A percentile compares a stretch with the other conserved stretches of the same genome.
phyloP scores from a whole-genome alignment of 2,888 invertebrate genomes.

The Ophonus ardosiacus region DNA sequence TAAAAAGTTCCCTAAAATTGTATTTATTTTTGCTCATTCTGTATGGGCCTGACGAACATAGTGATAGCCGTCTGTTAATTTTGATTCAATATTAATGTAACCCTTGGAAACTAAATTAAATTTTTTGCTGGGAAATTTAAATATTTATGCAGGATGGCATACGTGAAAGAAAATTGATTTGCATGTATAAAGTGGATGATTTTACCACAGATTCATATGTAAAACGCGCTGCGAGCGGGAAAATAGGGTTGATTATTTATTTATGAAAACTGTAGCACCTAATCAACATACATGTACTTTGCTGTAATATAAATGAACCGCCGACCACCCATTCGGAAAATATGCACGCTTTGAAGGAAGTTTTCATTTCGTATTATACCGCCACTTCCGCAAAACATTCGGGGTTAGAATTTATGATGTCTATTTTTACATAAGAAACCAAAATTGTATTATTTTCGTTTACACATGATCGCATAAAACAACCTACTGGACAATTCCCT shows the following conservation, averaged over 20 bases:
- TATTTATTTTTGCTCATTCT: too few species aligned
- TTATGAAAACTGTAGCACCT: conserved; percentile 31
- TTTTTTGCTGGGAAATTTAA: not conserved
- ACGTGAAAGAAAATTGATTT: conserved; percentile 25
- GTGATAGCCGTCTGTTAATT: not conserved
- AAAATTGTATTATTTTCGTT: too few species aligned
- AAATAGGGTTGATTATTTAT: conserved; percentile 14
- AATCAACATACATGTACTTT: conserved; percentile 17
- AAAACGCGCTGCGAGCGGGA: not conserved
- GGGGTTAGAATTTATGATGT: not conserved
- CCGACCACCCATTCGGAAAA: not conserved
- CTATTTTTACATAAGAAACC: too few species aligned
- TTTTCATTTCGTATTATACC: not conserved
- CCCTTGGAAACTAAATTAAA: not conserved
- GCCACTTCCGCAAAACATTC: not conserved
- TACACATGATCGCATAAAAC: too few species aligned
- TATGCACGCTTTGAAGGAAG: not conserved
- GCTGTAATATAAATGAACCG: conserved; percentile 28
- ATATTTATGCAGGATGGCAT: not conserved
- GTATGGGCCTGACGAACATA: too few species aligned
- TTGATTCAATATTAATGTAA: not conserved
- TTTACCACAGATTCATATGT: conserved; percentile 34
- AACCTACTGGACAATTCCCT: too few species aligned
- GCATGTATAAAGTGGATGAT: conserved; percentile 7
- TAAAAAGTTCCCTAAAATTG: too few species aligned